phyloP scores from a whole-genome alignment of 2,113 vertebrate genomes.

The Hiodon tergisus region DNA sequence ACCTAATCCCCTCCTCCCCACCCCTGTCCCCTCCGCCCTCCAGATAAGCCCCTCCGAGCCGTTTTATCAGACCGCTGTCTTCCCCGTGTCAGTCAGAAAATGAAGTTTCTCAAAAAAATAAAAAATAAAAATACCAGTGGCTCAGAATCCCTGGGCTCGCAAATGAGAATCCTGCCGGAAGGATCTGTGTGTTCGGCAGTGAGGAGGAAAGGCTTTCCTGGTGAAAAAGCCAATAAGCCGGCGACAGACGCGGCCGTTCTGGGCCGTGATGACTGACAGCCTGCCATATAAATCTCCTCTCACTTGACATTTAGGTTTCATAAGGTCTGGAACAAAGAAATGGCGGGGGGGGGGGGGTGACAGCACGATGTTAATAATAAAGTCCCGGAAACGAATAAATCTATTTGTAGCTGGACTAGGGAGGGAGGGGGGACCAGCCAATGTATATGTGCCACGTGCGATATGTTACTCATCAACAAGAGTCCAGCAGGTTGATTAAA shows the following conservation, averaged over 20 bases:
- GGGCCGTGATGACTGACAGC: constrained; percentile 74
- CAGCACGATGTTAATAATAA: constrained; percentile 41
- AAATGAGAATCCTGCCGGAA: constrained; percentile 81
- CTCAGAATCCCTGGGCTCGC: constrained; percentile 76
- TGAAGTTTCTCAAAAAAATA: constrained; percentile 63
- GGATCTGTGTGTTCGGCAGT: constrained; percentile 76
- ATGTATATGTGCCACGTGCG: no score
- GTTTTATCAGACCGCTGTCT: constrained; percentile 81
- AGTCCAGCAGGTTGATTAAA: no score
- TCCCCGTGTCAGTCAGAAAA: constrained; percentile 79
- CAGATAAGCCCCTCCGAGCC: constrained; percentile 79
- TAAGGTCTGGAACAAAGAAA: constrained; percentile 58
- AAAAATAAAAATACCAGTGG: constrained; percentile 51
- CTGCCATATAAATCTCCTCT: constrained; percentile 73
- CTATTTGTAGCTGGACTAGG: constrained; percentile 24
- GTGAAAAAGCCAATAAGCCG: constrained; percentile 78
- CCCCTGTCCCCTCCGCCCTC: background rate
- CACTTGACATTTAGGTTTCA: constrained; percentile 80
- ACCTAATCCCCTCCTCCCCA: constrained; percentile 65
- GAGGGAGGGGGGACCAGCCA: background rate
- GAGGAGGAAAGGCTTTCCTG: constrained; percentile 73
- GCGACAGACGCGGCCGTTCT: constrained; percentile 77
- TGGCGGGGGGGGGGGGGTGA: constrained; percentile 18
- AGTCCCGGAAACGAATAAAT: constrained; percentile 59
- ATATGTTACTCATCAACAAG: no score